phyloP scores from a whole-genome alignment of 2,797 vertebrate genomes.

The Dendrocincla fuliginosa region DNA sequence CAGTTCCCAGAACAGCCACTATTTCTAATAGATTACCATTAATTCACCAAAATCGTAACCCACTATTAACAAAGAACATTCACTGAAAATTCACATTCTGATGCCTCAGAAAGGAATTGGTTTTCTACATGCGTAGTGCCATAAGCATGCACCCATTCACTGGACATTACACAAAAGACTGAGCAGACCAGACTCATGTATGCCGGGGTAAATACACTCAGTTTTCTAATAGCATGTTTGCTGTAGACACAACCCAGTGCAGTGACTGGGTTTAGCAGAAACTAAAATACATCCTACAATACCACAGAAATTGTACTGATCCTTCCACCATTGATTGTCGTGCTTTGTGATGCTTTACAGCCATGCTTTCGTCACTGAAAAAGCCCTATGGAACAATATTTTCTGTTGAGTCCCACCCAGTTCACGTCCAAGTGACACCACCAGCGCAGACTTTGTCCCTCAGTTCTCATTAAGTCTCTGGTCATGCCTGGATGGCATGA shows the following conservation, averaged over 20 bases:
- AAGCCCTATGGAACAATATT: neutral
- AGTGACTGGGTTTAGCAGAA: neutral
- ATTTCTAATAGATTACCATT: neutral
- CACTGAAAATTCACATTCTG: neutral
- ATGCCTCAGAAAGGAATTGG: neutral
- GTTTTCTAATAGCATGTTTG: neutral
- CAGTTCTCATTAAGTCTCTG: neutral
- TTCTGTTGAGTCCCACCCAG: neutral
- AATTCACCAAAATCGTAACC: neutral
- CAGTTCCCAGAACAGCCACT: neutral
- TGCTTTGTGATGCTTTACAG: neutral
- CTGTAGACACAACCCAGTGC: neutral
- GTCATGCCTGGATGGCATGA: neutral
- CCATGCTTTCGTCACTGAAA: neutral
- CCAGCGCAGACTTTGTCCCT: neutral
- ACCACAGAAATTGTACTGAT: neutral
- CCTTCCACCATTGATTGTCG: neutral
- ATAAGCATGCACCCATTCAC: neutral
- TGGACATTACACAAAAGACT: neutral
- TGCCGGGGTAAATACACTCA: neutral
- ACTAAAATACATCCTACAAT: neutral
- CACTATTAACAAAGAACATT: neutral
- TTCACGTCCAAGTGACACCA: neutral
- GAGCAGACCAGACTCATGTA: neutral
- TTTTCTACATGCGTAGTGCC: neutral